A percentile compares a stretch with the other conserved stretches of the same genome.
These are phyloP conservation scores for Tachina grossa DNA, from an alignment of 2,888 invertebrate species.

Conservation along the genomic window DNA sequence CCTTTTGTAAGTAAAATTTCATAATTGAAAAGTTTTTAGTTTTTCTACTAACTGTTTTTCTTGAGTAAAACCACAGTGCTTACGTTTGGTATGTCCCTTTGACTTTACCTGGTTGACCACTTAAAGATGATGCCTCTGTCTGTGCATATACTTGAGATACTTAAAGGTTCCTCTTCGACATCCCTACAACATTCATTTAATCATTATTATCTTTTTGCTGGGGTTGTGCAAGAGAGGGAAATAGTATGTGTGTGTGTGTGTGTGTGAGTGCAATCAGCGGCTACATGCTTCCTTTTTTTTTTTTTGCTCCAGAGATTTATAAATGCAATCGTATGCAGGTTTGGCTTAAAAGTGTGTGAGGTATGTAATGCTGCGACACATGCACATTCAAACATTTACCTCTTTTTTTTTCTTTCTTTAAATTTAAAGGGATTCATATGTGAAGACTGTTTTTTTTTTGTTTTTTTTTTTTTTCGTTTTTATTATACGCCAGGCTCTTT, in stretches of 20 bases:
- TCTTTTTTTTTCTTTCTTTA: neutral
- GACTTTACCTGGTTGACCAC: conserved; percentile 53
- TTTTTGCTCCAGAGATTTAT: conserved; percentile 10
- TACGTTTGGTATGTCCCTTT: conserved; percentile 25
- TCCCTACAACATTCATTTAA: conserved; percentile 65
- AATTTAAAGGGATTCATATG: conserved; percentile 52
- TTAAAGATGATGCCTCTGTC: conserved; percentile 43
- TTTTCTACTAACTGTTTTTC: neutral
- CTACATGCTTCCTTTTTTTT: conserved; percentile 27
- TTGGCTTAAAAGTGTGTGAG: conserved; percentile 37
- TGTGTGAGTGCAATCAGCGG: neutral
- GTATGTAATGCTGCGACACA: conserved; percentile 54
- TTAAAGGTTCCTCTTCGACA: conserved; percentile 28
- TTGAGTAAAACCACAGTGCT: conserved; percentile 6
- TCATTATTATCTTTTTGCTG: conserved; percentile 59
- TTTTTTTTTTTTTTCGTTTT: conserved; percentile 1
- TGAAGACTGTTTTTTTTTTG: conserved; percentile 18
- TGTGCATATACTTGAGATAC: conserved; percentile 40
- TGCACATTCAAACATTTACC: conserved; percentile 1
- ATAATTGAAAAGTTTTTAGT: no score
- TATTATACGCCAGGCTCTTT: conserved; percentile 33
- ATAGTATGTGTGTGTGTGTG: no score
- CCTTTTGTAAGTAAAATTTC: no score
- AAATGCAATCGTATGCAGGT: neutral
- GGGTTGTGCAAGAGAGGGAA: neutral